Conservation (phyloP, 2,797 vertebrate genomes). For the Anguilla pacifica region DNA sequence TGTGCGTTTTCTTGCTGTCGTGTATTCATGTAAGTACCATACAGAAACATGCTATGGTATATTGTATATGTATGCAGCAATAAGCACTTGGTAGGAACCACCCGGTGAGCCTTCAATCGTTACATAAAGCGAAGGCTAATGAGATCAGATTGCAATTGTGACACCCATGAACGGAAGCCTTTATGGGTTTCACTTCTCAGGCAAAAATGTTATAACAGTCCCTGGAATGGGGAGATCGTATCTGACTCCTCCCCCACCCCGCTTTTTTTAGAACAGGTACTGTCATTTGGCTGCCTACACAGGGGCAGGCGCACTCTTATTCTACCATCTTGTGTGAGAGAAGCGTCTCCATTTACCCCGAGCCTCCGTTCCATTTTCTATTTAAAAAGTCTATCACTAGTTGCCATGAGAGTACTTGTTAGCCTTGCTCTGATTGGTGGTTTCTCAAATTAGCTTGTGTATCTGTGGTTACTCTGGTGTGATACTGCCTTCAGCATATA, state of each 20-base stretch:
- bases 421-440: background rate
- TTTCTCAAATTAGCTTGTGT: background rate
- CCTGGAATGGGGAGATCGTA: background rate
- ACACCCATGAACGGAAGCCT: background rate
- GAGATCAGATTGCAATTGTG: background rate
- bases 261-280: background rate
- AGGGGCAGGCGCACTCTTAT: background rate
- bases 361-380: background rate
- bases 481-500: background rate
- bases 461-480: background rate
- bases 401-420: background rate
- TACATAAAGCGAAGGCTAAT: background rate
- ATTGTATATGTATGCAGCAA: no score
- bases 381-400: background rate
- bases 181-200: background rate
- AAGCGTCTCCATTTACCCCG: background rate
- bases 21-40: no score
- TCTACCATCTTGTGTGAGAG: background rate
- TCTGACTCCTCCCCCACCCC: background rate
- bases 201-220: background rate
- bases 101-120: background rate
- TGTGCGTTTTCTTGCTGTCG: no score
- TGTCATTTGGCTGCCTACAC: background rate
- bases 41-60: no score
- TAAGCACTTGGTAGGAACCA: background rate